Conservation (phyloP, 2,797 vertebrate genomes). For the Dermochelys coriacea region DNA sequence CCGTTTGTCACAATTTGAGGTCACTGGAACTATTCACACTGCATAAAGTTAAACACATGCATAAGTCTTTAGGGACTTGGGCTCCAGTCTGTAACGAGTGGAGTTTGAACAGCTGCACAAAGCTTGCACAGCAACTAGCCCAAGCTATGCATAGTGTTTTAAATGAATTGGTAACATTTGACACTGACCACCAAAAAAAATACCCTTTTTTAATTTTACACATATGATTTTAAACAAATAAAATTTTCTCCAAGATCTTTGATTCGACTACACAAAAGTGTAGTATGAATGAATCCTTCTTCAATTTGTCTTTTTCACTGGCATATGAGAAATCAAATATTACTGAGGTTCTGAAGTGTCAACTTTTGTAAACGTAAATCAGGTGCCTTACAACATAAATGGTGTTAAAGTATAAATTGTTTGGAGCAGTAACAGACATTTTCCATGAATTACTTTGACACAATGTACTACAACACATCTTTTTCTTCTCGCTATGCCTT, state of each 20-base stretch:
- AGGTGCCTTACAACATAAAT: slow-evolving; percentile 51
- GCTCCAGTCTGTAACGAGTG: neutral
- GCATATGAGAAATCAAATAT: slow-evolving; percentile 45
- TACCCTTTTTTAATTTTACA: neutral
- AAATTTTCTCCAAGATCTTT: slow-evolving; percentile 31
- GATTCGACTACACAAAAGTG: neutral
- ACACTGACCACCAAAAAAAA: neutral
- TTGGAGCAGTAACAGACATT: slow-evolving; percentile 59
- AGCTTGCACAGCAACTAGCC: neutral
- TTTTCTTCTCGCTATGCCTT: slow-evolving; percentile 45
- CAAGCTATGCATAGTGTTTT: neutral
- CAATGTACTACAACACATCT: slow-evolving; percentile 34
- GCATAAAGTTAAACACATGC: neutral
- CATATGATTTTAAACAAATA: neutral
- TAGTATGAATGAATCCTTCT: neutral
- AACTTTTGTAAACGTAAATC: slow-evolving; percentile 60
- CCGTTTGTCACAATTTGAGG: neutral
- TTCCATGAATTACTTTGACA: slow-evolving; percentile 69
- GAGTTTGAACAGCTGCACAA: neutral
- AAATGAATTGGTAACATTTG: no score
- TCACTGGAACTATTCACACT: neutral
- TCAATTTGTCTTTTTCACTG: slow-evolving; percentile 48
- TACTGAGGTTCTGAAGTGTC: slow-evolving; percentile 50
- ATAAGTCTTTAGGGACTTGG: neutral
- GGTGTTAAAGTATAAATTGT: slow-evolving; percentile 52